Percentiles rank a stretch among this genome's conserved stretches.
phyloP scores from a whole-genome alignment of 92 coral and sea anemone genomes.

The Scolanthus callimorphus region DNA sequence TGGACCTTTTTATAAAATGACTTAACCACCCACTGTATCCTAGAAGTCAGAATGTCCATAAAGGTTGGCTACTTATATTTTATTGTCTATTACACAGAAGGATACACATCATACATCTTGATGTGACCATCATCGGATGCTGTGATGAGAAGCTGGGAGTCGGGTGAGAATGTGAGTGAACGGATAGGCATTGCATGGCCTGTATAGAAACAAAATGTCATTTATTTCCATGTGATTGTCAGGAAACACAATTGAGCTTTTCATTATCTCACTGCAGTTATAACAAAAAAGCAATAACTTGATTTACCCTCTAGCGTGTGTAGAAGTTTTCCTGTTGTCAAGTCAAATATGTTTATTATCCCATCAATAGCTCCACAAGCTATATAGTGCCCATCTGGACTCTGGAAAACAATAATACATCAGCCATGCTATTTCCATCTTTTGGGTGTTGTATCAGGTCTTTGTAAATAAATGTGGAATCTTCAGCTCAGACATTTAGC shows the following conservation, averaged over 20 bases:
- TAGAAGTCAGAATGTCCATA: not conserved
- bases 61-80: not conserved
- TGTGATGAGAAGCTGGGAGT: conserved; percentile 96
- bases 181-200: conserved; percentile 99
- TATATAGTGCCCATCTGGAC: conserved; percentile 97
- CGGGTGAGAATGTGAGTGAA: conserved; percentile 97
- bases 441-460: too few species aligned
- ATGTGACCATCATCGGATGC: conserved; percentile 99
- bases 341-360: conserved; percentile 93
- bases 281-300: not conserved
- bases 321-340: conserved; percentile 90
- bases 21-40: too few species aligned
- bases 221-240: too few species aligned
- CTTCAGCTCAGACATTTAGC: too few species aligned
- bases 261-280: too few species aligned
- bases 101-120: conserved; percentile 99
- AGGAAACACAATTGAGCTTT: too few species aligned
- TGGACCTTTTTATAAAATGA: too few species aligned
- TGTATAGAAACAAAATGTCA: conserved; percentile 11
- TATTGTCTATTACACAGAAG: too few species aligned
- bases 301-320: conserved; percentile 59
- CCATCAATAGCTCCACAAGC: conserved; percentile 99
- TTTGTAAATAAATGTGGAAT: too few species aligned
- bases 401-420: conserved; percentile 67
- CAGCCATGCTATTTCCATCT: conserved; percentile 97